Base-by-base conservation (phyloP, 2,888 invertebrate genomes). In the Cheilosia grossa region DNA sequence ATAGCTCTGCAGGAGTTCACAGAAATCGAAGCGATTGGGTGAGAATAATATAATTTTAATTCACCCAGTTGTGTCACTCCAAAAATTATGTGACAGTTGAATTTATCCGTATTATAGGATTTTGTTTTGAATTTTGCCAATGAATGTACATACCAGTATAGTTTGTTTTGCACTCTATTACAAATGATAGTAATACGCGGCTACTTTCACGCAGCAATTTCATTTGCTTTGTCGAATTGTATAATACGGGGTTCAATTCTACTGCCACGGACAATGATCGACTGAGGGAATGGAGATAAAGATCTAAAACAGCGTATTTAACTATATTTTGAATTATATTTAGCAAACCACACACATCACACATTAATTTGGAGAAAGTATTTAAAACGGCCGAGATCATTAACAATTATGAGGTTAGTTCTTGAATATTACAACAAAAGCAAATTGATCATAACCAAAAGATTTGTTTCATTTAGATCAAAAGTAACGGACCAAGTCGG, bases 1-100 rank as follows among this genome's bases (percentile, higher is more conserved):
- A 90, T 92, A 30, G 78, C 89, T 2, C 85, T 92, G n/a, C 87
- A 79, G 44, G 91, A 92, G 82, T 90, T 88, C 77, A 92, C 91
- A n/a, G 90, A 91, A 87, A 89, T 92, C 33, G 92, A 92, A 88
- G 90, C 90, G 2, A 89, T 89, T 10, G 92, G 92, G 92, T 92
- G 87, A 89, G 89, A 53, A 27, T 17, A 4, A n/a, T 27, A 19
- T 47, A 51, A 13, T 5, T 40, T 10, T 4, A 0, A 37, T n/a
- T 30, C 33, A 0, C 13, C 33, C n/a, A 44, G 17, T 47, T 3
- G 37, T n/a, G 4, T n/a, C 27, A 17, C 19, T 1, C 0, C 4
- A 24, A 27, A 30, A 27, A n/a, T 15, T 1, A 51, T 13, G 7
- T 10, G 17, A 51, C 3, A 37, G 10, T 13, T 37, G 4, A 13